Percentiles rank a stretch among this genome's conserved stretches.
phyloP scores from a whole-genome alignment of 2,888 invertebrate species.

The Hirtodrosophila duncani region DNA sequence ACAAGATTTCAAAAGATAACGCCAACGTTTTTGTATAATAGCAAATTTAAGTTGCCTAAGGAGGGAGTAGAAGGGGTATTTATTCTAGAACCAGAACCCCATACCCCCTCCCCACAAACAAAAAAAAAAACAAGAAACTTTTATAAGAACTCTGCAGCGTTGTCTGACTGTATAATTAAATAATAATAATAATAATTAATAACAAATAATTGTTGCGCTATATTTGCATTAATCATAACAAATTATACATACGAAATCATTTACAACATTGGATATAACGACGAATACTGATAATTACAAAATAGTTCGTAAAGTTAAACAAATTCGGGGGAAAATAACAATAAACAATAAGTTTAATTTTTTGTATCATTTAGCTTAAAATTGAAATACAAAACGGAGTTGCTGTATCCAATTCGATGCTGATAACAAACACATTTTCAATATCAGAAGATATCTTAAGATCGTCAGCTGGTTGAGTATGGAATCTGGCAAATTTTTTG shows the following conservation, averaged over 20 bases:
- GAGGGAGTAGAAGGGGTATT: constrained; percentile 18
- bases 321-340: constrained; percentile 23
- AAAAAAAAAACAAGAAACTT: background rate
- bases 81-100: constrained; percentile 14
- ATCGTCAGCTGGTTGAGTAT: too few species aligned
- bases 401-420: too few species aligned
- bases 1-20: constrained; percentile 1
- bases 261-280: constrained; percentile 18
- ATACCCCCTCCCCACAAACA: too few species aligned
- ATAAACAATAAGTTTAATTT: constrained; percentile 28
- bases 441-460: too few species aligned
- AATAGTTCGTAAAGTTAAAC: constrained; percentile 45
- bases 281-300: constrained; percentile 62
- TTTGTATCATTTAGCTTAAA: constrained; percentile 34
- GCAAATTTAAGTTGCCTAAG: constrained; percentile 1
- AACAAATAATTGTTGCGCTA: constrained; percentile 40
- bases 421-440: too few species aligned
- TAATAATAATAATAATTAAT: too few species aligned
- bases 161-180: constrained; percentile 39
- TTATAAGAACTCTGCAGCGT: constrained; percentile 28
- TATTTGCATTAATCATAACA: constrained; percentile 23
- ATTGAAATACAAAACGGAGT: too few species aligned
- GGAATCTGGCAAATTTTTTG: too few species aligned
- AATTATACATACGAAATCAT: constrained; percentile 11
- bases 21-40: constrained; percentile 39